These are phyloP conservation scores for Muraenolepis orangiensis DNA, from an alignment of 2,797 vertebrate genomes.

Conservation along the genomic window DNA sequence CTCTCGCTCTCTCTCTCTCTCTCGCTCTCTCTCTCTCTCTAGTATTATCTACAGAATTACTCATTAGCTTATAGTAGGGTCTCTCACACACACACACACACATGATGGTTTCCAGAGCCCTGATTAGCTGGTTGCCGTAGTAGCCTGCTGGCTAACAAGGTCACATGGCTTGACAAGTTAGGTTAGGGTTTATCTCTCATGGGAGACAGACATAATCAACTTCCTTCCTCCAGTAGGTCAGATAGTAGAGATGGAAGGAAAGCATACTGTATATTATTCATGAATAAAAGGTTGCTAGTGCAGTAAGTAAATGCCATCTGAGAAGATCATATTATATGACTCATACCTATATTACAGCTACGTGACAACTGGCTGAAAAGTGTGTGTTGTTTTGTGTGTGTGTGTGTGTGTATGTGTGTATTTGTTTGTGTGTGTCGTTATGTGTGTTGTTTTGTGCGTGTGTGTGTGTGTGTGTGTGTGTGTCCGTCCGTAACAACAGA, in stretches of 20 bases:
- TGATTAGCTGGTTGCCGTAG: neutral
- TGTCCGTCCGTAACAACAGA: slow-evolving; percentile 72
- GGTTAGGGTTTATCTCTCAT: neutral
- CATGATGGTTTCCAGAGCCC: neutral
- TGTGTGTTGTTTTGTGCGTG: neutral
- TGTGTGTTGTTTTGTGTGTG: neutral
- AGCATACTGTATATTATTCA: too few species aligned
- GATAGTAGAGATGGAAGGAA: too few species aligned
- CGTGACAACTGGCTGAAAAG: too few species aligned
- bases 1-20: too few species aligned
- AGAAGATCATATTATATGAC: too few species aligned
- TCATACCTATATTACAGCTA: too few species aligned
- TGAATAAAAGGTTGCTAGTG: too few species aligned
- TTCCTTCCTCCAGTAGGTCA: neutral
- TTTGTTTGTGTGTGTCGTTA: neutral
- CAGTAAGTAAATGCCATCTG: too few species aligned
- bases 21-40: too few species aligned
- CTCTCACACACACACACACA: slow-evolving; percentile 10
- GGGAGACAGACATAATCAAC: neutral
- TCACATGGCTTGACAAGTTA: neutral
- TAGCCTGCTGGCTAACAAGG: neutral
- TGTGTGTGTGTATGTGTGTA: neutral
- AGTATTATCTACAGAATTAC: too few species aligned
- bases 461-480: slow-evolving; percentile 12
- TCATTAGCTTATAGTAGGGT: neutral